phyloP scores from a whole-genome alignment of 1,140 invertebrate species.

The Neelides sp. region DNA sequence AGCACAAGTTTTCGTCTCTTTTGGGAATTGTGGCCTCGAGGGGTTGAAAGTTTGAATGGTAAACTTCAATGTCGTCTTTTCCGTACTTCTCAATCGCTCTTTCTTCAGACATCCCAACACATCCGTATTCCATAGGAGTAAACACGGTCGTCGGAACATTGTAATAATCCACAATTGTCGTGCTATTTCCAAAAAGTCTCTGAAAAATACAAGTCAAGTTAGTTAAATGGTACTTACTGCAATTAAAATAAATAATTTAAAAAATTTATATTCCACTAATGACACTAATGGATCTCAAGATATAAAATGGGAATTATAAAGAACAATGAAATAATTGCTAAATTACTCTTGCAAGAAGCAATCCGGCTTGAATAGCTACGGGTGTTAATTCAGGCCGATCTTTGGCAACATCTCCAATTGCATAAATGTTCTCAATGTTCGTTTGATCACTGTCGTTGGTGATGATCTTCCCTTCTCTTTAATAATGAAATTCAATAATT shows the following conservation, averaged over 20 bases:
- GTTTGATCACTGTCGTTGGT: conserved; percentile 42
- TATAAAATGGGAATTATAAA: too few species aligned
- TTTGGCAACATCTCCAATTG: conserved; percentile 74
- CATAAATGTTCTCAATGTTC: conserved; percentile 45
- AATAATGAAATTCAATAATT: too few species aligned
- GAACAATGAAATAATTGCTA: neutral
- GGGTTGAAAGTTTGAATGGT: conserved; percentile 87
- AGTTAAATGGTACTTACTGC: too few species aligned
- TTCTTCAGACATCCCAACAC: conserved; percentile 87
- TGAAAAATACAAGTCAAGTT: too few species aligned
- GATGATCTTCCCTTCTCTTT: conserved; percentile 42
- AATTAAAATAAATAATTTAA: too few species aligned
- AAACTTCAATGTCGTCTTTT: conserved; percentile 49
- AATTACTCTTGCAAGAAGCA: conserved; percentile 39
- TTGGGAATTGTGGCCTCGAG: conserved; percentile 90
- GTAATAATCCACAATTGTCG: conserved; percentile 61
- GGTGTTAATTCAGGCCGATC: conserved; percentile 73
- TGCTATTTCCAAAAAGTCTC: conserved; percentile 34
- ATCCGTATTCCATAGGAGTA: conserved; percentile 90
- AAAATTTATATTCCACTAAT: too few species aligned
- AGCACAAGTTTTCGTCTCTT: conserved; percentile 59
- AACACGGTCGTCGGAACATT: conserved; percentile 96
- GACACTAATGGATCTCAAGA: too few species aligned
- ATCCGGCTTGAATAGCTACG: conserved; percentile 55
- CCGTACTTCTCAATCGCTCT: conserved; percentile 52